phyloP scores from a whole-genome alignment of 2,113 vertebrate species.

The Tupaia tana region DNA sequence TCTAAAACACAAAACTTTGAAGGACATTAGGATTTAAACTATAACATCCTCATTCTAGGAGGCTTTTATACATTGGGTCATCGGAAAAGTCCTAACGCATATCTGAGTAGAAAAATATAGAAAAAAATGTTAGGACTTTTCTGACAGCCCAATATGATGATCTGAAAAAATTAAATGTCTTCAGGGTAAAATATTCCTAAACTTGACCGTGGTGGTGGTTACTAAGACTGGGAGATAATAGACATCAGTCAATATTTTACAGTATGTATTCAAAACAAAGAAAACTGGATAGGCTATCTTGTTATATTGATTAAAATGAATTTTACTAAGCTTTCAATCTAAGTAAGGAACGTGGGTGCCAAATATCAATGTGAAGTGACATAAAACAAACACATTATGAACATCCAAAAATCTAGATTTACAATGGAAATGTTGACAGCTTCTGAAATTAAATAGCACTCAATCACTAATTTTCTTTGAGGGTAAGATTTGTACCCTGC shows the following conservation, averaged over 20 bases:
- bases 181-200: neutral
- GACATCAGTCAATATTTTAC: neutral
- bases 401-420: constrained; percentile 58
- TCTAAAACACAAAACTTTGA: too few species aligned
- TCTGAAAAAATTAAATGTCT: neutral
- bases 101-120: too few species aligned
- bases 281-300: constrained; percentile 8
- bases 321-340: constrained; percentile 67
- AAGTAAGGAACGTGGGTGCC: constrained; percentile 51
- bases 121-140: too few species aligned
- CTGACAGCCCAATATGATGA: neutral
- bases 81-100: too few species aligned
- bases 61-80: too few species aligned
- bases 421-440: constrained; percentile 67
- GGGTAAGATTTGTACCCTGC: constrained; percentile 60
- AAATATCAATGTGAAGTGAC: constrained; percentile 68
- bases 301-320: constrained; percentile 51
- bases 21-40: too few species aligned
- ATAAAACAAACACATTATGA: constrained; percentile 60
- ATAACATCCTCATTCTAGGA: neutral
- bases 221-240: too few species aligned
- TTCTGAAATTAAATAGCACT: constrained; percentile 63
- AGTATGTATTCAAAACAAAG: neutral
- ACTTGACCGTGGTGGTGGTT: neutral
- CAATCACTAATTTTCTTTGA: constrained; percentile 66